Base-by-base conservation (phyloP, 2,888 invertebrate species). In the Ischnus inquisitorius region DNA sequence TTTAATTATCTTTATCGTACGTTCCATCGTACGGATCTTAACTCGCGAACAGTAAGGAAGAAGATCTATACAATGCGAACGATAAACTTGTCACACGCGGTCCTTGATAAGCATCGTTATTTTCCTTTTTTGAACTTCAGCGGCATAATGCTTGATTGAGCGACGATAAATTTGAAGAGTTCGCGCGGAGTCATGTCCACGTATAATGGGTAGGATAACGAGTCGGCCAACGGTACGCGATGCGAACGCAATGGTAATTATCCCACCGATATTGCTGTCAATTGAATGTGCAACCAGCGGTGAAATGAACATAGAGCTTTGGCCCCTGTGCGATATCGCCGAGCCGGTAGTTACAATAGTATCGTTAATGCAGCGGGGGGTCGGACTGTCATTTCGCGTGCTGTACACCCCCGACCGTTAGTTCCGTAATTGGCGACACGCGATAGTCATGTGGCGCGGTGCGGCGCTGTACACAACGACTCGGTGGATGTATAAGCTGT, bases 361-460 rank as follows among this genome's bases (percentile, higher is more conserved):
- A 14, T 14, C 25, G 60, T 60, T 62, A 62, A 62, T 46, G 46
- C 74, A 28, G 54, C 14, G 41, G 46, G 62, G 62, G 25, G 48
- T 25, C 28, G 62, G 74, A 74, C 46, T 74, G 64, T 62, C 64
- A 62, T 69, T 80, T 81, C 54, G 64, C 74, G 64, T 72, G 77
- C 41, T 68, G 51, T 54, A 51, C 75, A 46, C 79, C 22, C 34
- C 43, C 64, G 72, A 60, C 43, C 65, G 62, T 76, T 75, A 83
- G 82, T 82, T 83, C 65, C 86, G 87, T 89, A 89, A 89, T 90
- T 86, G 88, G 82, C 82, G 87, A 87, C 88, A 89, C 87, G 88
- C 89, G 87, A 90, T 88, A 83, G 85, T 79, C 81, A 79, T 71
- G 77, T 6, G 34, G 34, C 34, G 80, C 71, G 62, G 71, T 41